phyloP scores from a whole-genome alignment of 1,140 invertebrate genomes.

The Zaprionus capensis region DNA sequence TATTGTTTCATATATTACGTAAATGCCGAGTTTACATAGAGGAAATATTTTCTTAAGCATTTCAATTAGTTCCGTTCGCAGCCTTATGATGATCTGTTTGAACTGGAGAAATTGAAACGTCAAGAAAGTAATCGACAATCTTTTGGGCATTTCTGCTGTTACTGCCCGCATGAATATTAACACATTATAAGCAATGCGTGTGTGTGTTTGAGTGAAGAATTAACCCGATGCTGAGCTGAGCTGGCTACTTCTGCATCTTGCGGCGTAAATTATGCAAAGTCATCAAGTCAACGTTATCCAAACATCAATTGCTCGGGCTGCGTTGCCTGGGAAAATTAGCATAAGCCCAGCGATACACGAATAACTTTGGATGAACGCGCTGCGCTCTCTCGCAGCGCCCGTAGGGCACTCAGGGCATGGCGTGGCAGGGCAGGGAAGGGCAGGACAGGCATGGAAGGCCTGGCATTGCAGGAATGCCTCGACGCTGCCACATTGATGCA shows the following conservation, averaged over 20 bases:
- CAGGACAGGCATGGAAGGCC: not conserved
- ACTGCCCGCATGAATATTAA: constrained; percentile 68
- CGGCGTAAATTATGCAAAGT: constrained; percentile 79
- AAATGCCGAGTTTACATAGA: not conserved
- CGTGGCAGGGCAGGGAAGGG: not conserved
- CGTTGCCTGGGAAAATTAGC: constrained; percentile 73
- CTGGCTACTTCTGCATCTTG: constrained; percentile 23
- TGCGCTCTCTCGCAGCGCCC: constrained; percentile 15
- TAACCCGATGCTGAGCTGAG: constrained; percentile 44
- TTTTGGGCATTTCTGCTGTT: constrained; percentile 30
- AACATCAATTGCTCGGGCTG: constrained; percentile 69
- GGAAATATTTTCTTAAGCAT: not conserved
- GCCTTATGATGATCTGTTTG: no score
- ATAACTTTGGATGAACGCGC: constrained; percentile 40
- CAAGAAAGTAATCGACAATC: constrained; percentile 33
- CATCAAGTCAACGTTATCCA: constrained; percentile 81
- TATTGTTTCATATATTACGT: not conserved
- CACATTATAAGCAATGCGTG: constrained; percentile 75
- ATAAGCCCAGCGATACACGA: constrained; percentile 63
- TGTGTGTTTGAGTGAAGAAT: constrained; percentile 78
- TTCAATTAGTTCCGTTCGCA: not conserved
- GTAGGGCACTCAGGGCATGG: constrained; percentile 36
- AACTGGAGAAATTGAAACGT: constrained; percentile 66
- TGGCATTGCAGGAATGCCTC: constrained; percentile 60
- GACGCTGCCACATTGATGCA: constrained; percentile 72